These are phyloP conservation scores for Percopsis transmontana DNA, from an alignment of 2,113 vertebrate species.

Conservation along the genomic window DNA sequence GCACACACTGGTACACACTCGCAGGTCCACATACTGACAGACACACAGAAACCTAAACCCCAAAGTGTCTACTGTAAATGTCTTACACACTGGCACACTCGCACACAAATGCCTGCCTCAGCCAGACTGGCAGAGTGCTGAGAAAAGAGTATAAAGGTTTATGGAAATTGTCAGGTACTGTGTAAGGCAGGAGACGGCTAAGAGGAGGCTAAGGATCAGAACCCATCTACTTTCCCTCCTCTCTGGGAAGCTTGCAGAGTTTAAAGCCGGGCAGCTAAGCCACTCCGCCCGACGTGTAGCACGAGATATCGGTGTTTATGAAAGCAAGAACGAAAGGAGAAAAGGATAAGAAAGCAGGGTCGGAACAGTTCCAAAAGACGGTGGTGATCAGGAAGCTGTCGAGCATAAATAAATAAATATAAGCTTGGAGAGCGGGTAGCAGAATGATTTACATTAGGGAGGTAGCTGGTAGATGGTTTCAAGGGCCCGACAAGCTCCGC, in stretches of 20 bases:
- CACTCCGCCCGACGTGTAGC: constrained; percentile 46
- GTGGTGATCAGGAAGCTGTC: constrained; percentile 15
- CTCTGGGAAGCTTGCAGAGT: constrained; percentile 18
- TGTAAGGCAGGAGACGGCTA: constrained; percentile 28
- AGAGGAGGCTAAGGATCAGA: constrained; percentile 20
- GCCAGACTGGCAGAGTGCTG: constrained; percentile 6
- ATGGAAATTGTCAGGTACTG: constrained; percentile 40
- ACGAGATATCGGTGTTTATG: constrained; percentile 52
- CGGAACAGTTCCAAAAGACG: constrained; percentile 1
- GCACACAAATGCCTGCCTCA: neutral
- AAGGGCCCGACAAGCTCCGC: too few relatives aligned
- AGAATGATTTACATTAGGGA: neutral
- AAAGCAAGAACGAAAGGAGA: constrained; percentile 35
- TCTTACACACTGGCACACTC: constrained; percentile 15
- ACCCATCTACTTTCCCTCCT: neutral
- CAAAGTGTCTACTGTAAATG: too few relatives aligned
- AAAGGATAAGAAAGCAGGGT: constrained; percentile 30
- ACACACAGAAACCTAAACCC: neutral
- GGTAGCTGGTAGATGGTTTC: neutral
- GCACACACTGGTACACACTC: neutral
- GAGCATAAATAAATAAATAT: neutral
- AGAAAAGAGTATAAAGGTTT: constrained; percentile 19
- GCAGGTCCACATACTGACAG: neutral
- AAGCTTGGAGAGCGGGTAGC: neutral
- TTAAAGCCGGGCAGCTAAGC: constrained; percentile 50